These are phyloP conservation scores for Sipha flava DNA, from an alignment of 1,140 invertebrate species.

Conservation along the genomic window DNA sequence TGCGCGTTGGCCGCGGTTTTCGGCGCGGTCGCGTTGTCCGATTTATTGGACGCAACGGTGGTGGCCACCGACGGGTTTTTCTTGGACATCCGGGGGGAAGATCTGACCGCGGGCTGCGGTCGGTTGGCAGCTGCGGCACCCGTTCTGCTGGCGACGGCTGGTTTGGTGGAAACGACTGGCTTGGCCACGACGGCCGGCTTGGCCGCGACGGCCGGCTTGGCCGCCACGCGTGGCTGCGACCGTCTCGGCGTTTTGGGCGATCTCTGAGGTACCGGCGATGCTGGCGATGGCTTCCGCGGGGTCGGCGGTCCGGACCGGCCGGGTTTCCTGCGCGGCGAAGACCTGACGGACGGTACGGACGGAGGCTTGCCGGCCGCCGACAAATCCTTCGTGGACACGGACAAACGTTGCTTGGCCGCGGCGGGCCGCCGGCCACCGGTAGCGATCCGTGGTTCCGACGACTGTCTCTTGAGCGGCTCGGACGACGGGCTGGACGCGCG, in stretches of 20 bases:
- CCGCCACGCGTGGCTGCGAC: background rate
- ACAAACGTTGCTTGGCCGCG: background rate
- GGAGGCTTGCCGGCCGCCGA: background rate
- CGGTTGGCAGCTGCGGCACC: background rate
- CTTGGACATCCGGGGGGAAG: background rate
- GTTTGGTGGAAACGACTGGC: background rate
- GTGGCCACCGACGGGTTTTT: background rate
- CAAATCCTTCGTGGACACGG: background rate
- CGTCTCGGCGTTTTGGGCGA: background rate
- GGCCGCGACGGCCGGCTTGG: background rate
- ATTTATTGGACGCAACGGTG: background rate
- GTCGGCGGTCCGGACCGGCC: background rate
- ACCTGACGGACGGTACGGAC: background rate
- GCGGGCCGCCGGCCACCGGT: background rate
- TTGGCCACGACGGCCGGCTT: background rate
- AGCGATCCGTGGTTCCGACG: background rate
- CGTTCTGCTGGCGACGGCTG: background rate
- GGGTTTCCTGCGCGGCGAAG: background rate
- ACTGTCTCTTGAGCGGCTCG: background rate
- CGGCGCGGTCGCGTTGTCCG: background rate
- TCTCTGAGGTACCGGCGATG: background rate
- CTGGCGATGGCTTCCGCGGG: background rate
- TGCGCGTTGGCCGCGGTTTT: background rate
- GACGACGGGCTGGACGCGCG: background rate
- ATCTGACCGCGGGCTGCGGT: background rate